Evolutionary conservation across 2,888 invertebrate species (phyloP).

Genomic region (Melitaea athalia): DNA sequence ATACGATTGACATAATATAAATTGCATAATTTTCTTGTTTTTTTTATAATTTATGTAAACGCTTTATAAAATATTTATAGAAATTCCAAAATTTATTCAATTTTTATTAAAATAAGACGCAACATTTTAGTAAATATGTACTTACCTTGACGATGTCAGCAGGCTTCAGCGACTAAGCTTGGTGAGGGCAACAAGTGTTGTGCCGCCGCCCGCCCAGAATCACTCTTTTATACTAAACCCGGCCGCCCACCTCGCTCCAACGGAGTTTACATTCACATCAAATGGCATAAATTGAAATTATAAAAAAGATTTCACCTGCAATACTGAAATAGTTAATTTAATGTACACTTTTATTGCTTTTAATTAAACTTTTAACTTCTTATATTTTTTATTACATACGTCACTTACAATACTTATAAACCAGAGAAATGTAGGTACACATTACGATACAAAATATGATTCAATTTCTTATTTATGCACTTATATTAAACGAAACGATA

Average conservation of each 20-base stretch:
- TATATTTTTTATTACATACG: too few species aligned
- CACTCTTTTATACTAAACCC: conserved; percentile 70
- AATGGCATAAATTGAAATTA: conserved; percentile 59
- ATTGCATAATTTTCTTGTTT: too few species aligned
- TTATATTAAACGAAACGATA: too few species aligned
- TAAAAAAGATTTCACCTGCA: conserved; percentile 24
- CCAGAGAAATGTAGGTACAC: too few species aligned
- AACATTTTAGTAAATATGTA: conserved; percentile 33
- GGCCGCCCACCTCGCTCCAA: conserved; percentile 72
- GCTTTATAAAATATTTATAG: too few species aligned
- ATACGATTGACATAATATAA: too few species aligned
- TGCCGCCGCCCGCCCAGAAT: conserved; percentile 64
- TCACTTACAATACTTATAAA: too few species aligned
- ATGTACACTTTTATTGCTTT: neutral
- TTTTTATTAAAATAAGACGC: neutral
- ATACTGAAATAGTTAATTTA: neutral
- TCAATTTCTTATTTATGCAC: too few species aligned
- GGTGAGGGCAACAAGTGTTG: conserved; percentile 76
- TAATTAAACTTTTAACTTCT: neutral
- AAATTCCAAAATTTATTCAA: neutral
- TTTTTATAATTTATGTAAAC: too few species aligned
- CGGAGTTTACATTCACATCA: conserved; percentile 75
- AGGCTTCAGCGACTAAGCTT: conserved; percentile 49
- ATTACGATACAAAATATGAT: too few species aligned
- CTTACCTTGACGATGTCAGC: conserved; percentile 65